Base-by-base conservation (phyloP, 2,888 invertebrate genomes). In the Andrena flavipes region DNA sequence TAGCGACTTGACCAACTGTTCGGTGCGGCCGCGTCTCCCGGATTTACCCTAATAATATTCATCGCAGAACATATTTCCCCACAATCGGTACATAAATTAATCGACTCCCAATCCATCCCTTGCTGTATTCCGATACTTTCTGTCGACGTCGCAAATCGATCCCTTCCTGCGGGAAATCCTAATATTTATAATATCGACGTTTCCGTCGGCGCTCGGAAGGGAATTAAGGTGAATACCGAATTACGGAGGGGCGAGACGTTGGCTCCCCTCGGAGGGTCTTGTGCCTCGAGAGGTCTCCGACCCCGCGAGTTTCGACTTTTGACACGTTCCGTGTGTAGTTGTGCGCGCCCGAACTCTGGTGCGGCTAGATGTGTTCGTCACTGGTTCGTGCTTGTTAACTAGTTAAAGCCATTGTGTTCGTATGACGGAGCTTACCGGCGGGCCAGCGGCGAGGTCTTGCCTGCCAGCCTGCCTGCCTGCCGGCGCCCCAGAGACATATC, bases 401-500 rank as follows among this genome's bases (percentile, higher is more conserved):
- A 85, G 87, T 87, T 88, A 87, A 89, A 89, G 80, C 80, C 76
- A 88, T 88, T 89, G 88, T 89, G 85, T 67, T 76, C 78, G 74
- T 84, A 82, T 56, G 69, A 49, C 49, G 77, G 51, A 77, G 84
- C 74, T 76, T 51, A 35, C 76, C 49, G 54, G 54, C 33, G 42
- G 51, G 33, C 68, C 49, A 56, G 64, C 56, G n/a, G 49, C 33
- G 35, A 48, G 10, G 29, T 16, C 64, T 56, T 29, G 60, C n/a
- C n/a, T 20, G 64, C 51, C 23, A 26, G 30, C n/a, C 68, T 13
- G 73, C 54, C 54, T 72, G 78, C 72, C 86, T 76, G 77, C 64
- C 67, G 83, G 76, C 82, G 70, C 77, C 76, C 73, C 70, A 64
- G 76, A 84, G 80, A 85, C 73, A 80, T 81, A 86, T 87, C 85